Evolutionary conservation across 2,888 invertebrate genomes (phyloP).

Genomic region (Theretra japonica): DNA sequence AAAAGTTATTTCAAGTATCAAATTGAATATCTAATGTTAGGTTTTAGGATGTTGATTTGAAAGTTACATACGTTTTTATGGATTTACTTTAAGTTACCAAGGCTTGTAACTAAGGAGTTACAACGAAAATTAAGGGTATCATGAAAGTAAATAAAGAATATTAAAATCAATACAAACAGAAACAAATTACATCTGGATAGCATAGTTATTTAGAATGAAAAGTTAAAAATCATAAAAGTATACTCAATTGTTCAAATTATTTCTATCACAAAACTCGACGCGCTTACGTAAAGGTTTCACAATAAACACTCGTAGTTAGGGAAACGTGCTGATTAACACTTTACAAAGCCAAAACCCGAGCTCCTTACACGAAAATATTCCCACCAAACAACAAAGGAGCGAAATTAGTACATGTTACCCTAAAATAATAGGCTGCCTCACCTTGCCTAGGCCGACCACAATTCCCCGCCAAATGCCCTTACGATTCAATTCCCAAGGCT

Average conservation of each 20-base stretch:
- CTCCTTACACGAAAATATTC: slow-evolving; percentile 26
- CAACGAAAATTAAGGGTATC: too few species aligned
- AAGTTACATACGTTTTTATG: too few species aligned
- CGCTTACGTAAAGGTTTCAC: not conserved
- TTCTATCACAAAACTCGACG: not conserved
- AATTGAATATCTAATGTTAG: not conserved
- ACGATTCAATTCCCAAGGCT: slow-evolving; percentile 23
- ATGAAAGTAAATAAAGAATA: too few species aligned
- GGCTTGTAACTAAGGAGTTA: too few species aligned
- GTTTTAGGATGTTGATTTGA: not conserved
- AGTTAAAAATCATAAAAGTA: too few species aligned
- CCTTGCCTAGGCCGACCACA: slow-evolving; percentile 64
- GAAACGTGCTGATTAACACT: slow-evolving; percentile 5
- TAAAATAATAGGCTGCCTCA: slow-evolving; percentile 66
- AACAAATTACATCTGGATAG: too few species aligned
- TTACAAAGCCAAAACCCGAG: slow-evolving; percentile 12
- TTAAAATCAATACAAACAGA: too few species aligned
- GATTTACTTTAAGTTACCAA: too few species aligned
- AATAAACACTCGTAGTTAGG: not conserved
- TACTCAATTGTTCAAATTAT: too few species aligned
- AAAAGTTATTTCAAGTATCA: slow-evolving; percentile 1
- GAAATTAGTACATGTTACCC: slow-evolving; percentile 68
- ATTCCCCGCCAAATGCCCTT: slow-evolving; percentile 42
- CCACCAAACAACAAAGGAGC: slow-evolving; percentile 51
- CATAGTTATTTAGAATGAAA: too few species aligned